Evolutionary conservation across 2,797 vertebrate genomes (phyloP).

Genomic region (Premnoplex brunnescens): DNA sequence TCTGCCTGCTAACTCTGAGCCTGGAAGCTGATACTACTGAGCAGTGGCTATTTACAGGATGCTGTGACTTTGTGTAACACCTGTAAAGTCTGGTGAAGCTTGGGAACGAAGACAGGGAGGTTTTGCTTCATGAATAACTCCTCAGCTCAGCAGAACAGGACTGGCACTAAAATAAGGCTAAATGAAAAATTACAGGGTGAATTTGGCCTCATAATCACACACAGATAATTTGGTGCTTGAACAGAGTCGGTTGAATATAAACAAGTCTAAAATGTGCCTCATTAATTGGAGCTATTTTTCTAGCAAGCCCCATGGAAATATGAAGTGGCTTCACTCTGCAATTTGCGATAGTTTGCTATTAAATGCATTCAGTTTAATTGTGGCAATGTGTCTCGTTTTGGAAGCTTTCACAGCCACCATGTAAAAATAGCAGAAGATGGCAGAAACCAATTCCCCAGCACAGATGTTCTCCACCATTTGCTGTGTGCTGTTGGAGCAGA

Average conservation of each 20-base stretch:
- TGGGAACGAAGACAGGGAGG: not conserved
- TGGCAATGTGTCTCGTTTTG: not conserved
- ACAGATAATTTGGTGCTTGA: conserved; percentile 51
- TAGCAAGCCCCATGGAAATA: conserved; percentile 33
- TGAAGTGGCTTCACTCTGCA: conserved; percentile 54
- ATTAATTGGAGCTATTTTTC: conserved; percentile 63
- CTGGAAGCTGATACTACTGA: not conserved
- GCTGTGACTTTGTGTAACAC: not conserved
- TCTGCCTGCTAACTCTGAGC: not conserved
- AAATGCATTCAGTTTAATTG: conserved; percentile 8
- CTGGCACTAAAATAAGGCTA: conserved; percentile 40
- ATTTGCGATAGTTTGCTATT: conserved; percentile 17
- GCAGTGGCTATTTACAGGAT: not conserved
- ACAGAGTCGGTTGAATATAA: conserved; percentile 36
- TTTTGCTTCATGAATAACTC: not conserved
- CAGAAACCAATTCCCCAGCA: conserved; percentile 19
- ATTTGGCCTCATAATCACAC: conserved; percentile 48
- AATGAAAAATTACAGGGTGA: conserved; percentile 58
- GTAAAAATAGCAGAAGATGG: conserved; percentile 49
- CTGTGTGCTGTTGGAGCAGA: not conserved
- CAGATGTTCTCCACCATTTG: conserved; percentile 47
- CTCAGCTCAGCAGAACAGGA: not conserved
- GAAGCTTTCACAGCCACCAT: conserved; percentile 26
- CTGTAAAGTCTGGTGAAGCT: not conserved
- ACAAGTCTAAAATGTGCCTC: conserved; percentile 41